Evolutionary conservation across 2,113 vertebrate genomes (phyloP), one percentile per base, ranked within the genome.

Genomic region (Notarius quadriscutis): DNA sequence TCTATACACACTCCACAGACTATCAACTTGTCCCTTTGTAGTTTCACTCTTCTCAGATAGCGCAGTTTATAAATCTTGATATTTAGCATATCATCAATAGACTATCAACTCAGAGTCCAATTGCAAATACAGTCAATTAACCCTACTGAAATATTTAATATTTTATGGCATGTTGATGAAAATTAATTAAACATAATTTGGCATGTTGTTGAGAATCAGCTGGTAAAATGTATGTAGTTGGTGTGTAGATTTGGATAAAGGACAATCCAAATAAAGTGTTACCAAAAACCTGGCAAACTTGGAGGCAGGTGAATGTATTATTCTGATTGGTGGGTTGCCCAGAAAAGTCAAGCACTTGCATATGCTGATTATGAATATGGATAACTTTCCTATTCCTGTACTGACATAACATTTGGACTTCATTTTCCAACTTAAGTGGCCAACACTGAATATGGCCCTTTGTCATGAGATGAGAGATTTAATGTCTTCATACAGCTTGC

Each of bases 381-480:
- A 77, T 18, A 48, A 20, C 15, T 1, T 74, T 51, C 4, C 22
- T 51, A 3, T n/a, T 77, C 9, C 25, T 51, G 53, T 51, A 77
- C 0, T 51, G 50, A n/a, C 50, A n/a, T 53, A 12, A 51, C 20
- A 22, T 48, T 72, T 34, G 34, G 41, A 72, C 6, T 18, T 9
- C 25, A 50, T 25, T 51, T 75, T 75, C 72, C 0, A 6, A 41
- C 5, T 75, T 75, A 25, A 25, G 20, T 51, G 48, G 20, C 48
- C 74, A 77, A 77, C 50, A 53, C 74, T 53, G 74, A 53, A 51
- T 77, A 77, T 5, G 0, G 10, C 71, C 4, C 48, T 53, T 71
- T 57, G 41, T 83, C 84, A 86, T 62, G 53, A 74, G 14, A 11
- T 84, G 53, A 72, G 12, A 71, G 14, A 79, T 78, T 87, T 79